These are phyloP conservation scores for Girardinichthys multiradiatus DNA, from an alignment of 2,113 vertebrate genomes.

Conservation along the genomic window DNA sequence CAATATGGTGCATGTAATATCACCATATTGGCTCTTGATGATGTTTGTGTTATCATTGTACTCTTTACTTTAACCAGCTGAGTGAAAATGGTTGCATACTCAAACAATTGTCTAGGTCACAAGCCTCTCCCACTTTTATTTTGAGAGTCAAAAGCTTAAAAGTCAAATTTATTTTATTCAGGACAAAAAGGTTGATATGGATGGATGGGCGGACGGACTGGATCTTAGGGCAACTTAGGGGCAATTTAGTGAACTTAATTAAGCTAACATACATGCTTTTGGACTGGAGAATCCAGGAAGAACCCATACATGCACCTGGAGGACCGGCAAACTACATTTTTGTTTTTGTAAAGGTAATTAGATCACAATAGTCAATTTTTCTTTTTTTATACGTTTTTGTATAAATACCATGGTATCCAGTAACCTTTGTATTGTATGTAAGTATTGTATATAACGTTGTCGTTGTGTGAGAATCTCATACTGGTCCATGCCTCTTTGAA, in stretches of 20 bases:
- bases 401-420: not conserved
- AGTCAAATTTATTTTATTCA: too few species aligned
- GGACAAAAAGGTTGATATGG: not conserved
- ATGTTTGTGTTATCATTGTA: not conserved
- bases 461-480: not conserved
- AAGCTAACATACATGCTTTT: not conserved
- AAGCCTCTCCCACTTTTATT: not conserved
- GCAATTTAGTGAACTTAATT: not conserved
- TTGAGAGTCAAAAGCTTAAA: too few species aligned
- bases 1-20: too few species aligned
- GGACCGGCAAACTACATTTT: too few species aligned
- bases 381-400: not conserved
- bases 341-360: not conserved
- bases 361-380: not conserved
- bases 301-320: too few species aligned
- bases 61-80: not conserved
- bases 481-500: not conserved
- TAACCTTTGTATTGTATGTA: not conserved
- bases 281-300: not conserved
- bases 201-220: not conserved
- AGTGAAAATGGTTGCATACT: not conserved
- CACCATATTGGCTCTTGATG: not conserved
- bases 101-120: not conserved
- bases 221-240: not conserved
- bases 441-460: not conserved